Base-by-base conservation (phyloP, 2,113 vertebrate genomes). In the Strix aluco region DNA sequence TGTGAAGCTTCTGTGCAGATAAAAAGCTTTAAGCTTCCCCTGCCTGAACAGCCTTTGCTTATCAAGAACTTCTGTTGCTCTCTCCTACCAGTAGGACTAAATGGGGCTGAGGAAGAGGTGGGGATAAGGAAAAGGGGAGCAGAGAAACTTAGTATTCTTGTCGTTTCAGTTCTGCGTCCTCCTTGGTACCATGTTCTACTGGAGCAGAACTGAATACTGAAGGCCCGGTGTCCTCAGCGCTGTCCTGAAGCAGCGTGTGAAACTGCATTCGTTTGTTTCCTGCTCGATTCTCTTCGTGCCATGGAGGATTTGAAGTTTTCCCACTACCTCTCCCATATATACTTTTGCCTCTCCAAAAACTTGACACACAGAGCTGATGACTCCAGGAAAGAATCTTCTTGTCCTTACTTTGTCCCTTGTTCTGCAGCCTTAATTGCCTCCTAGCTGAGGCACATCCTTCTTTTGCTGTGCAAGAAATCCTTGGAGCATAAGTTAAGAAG, bases 101-200 rank as follows among this genome's bases (percentile, higher is more conserved):
- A 65, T 65, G 46, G 54, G 40, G 13, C 46, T 85, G 21, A 17
- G 23, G 36, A 13, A 61, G 34, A 72, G 36, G 32, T 72, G 30
- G 47, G 79, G 13, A 75, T 30, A 38, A 90, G 19, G 16, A 77
- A 88, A 34, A 5, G 16, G 13, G 30, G 40, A 44, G 11, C 46
- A 54, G 54, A 80, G 70, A 80, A 86, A 87, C 38, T 86, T 44
- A 89, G 34, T 5, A 25, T 7, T 58, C 34, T 89, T 88, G 49
- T 87, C 11, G 1, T 93, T 98, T 96, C 94, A 98, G 98, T 98
- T 98, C 91, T 98, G 96, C 3, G 98, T 98, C 72, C 97, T 98
- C 63, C 96, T 98, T 72, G 98, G 97, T 52, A 97, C 98, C 87
- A 98, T 98, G 98, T 98, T 98, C 98, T 98, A 98, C 93, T 98